Conservation (phyloP, 2,888 invertebrate species). For the Ametastegia equiseti region DNA sequence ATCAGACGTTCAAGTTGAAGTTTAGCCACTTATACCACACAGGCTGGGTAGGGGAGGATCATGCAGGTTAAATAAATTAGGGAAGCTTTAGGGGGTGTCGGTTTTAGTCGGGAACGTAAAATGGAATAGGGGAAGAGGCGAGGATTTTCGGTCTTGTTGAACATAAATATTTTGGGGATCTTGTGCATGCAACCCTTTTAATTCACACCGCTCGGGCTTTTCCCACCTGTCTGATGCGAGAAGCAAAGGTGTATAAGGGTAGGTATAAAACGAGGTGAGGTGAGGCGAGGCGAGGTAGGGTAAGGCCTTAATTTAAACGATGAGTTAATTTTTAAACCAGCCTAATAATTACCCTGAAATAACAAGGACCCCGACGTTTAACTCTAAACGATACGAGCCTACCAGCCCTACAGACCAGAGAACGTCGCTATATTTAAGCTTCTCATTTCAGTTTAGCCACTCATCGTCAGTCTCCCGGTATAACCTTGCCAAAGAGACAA, state of each 20-base stretch:
- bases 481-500: no score
- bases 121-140: no score
- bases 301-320: conserved; percentile 31
- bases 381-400: conserved; percentile 23
- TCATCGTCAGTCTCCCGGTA: background rate
- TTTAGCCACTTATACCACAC: no score
- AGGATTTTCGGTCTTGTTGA: background rate
- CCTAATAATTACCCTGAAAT: conserved; percentile 32
- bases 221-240: background rate
- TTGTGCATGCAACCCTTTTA: background rate
- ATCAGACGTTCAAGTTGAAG: background rate
- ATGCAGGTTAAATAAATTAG: background rate
- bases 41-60: background rate
- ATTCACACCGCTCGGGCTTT: background rate
- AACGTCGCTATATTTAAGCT: background rate
- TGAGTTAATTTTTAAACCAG: conserved; percentile 38
- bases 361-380: conserved; percentile 28
- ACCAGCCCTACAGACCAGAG: no score
- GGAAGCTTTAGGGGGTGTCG: background rate
- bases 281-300: no score
- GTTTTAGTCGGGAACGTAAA: no score
- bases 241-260: background rate
- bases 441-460: conserved; percentile 5
- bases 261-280: no score
- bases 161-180: background rate